These are phyloP conservation scores for Enoplosus armatus DNA, from an alignment of 2,797 vertebrate genomes.

Conservation along the genomic window DNA sequence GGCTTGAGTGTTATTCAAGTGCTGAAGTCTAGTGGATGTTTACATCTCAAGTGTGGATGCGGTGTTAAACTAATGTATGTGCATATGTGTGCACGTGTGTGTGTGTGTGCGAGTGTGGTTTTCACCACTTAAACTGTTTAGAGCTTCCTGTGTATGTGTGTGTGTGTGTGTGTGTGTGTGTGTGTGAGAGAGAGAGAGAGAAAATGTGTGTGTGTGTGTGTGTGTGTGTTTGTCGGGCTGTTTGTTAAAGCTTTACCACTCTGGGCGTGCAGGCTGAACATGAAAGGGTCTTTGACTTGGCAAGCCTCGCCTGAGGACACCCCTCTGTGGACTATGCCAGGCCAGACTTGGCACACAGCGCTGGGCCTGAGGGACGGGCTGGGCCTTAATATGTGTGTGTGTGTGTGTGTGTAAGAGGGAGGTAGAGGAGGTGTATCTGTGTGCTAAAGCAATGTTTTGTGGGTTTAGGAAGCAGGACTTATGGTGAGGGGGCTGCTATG, in stretches of 20 bases:
- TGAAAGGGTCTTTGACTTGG: conserved; percentile 89
- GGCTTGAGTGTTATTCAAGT: conserved; percentile 61
- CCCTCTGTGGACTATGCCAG: conserved; percentile 91
- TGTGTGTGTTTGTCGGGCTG: conserved; percentile 54
- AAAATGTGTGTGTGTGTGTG: conserved; percentile 49
- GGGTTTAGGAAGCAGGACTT: conserved; percentile 63
- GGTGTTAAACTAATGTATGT: conserved; percentile 55
- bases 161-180: conserved; percentile 37
- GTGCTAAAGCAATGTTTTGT: conserved; percentile 65
- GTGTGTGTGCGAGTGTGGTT: conserved; percentile 62
- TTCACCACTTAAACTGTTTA: conserved; percentile 73
- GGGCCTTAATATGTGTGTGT: conserved; percentile 76
- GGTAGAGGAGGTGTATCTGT: conserved; percentile 52
- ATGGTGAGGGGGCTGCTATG: conserved; percentile 54
- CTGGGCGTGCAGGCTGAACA: conserved; percentile 81
- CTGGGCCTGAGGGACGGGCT: conserved; percentile 83
- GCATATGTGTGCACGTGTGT: conserved; percentile 46
- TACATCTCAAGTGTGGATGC: conserved; percentile 57
- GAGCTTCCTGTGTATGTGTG: conserved; percentile 44
- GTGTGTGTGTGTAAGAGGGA: conserved; percentile 33
- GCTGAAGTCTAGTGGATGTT: conserved; percentile 65
- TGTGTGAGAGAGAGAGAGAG: neutral
- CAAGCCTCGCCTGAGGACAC: conserved; percentile 89
- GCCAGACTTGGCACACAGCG: conserved; percentile 89
- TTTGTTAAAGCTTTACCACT: conserved; percentile 83